Base-by-base conservation (phyloP, 2,113 vertebrate genomes). In the Zapornia atra region DNA sequence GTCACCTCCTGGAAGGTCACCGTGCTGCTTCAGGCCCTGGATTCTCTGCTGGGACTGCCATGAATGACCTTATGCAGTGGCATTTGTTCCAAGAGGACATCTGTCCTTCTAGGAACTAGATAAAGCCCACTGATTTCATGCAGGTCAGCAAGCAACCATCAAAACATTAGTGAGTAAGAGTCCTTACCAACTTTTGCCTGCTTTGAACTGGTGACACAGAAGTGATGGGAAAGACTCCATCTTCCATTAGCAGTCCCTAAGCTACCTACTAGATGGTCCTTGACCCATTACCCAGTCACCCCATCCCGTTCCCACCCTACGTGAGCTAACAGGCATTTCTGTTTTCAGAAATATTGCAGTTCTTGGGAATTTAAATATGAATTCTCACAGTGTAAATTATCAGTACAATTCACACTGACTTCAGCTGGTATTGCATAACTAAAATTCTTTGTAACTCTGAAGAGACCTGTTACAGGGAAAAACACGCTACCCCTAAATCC, bases 221-320 rank as follows among this genome's bases (percentile, higher is more conserved):
- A 95, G 86, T 90, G 86, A 96, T 95, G 61, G 60, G 63, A 50
- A 93, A 83, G 79, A 87, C 81, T 95, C 69, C 56, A 12, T 92
- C 77, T 88, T 97, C 92, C 94, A 94, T 97, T 97, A 97, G 93
- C 22, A 88, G 72, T 94, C 96, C 93, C 94, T 51, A 56, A 91
- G 92, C 87, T 80, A 83, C 50, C 26, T 38, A 96, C 81, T 78
- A 88, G 66, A 73, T 29, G 8, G 91, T 82, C 66, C 75, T 63
- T 92, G 91, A 89, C 86, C 88, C 56, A 51, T 46, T 94, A 89
- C 17, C n/a, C 51, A 80, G 81, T 80, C 86, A 94, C 38, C 89
- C 48, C 64, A 92, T 44, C 68, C 91, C 78, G 61, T 14, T 73
- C 56, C 64, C 42, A 94, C 40, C 51, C 7, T 12, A 17, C 3